A percentile compares a stretch with the other conserved stretches of the same genome.
phyloP scores from a whole-genome alignment of 2,113 vertebrate genomes.

The Phyllostomus discolor region DNA sequence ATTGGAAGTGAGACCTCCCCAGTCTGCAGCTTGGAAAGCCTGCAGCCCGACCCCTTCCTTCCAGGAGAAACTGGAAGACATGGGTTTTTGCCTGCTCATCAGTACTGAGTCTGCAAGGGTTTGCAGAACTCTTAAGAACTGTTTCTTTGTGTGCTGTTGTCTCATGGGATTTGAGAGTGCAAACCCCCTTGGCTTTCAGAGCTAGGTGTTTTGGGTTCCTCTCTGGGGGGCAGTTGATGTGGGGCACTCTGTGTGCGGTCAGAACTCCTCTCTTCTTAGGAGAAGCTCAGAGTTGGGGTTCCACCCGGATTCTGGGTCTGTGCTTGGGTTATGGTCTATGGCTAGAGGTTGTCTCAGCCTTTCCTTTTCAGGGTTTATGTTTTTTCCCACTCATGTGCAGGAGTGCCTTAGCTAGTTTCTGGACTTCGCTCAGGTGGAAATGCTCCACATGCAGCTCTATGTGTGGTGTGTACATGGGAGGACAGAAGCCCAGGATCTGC shows the following conservation, averaged over 20 bases:
- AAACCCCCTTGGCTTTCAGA: neutral
- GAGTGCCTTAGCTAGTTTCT: neutral
- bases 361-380: neutral
- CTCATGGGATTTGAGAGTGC: no score
- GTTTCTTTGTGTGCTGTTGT: neutral
- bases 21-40: neutral
- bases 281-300: neutral
- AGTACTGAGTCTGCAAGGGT: no score
- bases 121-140: no score
- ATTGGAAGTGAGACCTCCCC: neutral
- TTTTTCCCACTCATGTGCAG: no score
- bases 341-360: neutral
- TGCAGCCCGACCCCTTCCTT: neutral
- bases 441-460: neutral
- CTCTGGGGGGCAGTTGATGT: neutral
- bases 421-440: neutral
- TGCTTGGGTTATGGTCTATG: no score
- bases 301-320: neutral
- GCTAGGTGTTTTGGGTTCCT: neutral
- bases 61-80: neutral
- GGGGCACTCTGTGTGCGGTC: no score
- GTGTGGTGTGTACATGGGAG: neutral
- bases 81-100: neutral
- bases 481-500: neutral
- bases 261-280: neutral